A percentile compares a stretch with the other conserved stretches of the same genome.
These are phyloP conservation scores for Myopa testacea DNA, from an alignment of 2,888 invertebrate species.

Conservation along the genomic window DNA sequence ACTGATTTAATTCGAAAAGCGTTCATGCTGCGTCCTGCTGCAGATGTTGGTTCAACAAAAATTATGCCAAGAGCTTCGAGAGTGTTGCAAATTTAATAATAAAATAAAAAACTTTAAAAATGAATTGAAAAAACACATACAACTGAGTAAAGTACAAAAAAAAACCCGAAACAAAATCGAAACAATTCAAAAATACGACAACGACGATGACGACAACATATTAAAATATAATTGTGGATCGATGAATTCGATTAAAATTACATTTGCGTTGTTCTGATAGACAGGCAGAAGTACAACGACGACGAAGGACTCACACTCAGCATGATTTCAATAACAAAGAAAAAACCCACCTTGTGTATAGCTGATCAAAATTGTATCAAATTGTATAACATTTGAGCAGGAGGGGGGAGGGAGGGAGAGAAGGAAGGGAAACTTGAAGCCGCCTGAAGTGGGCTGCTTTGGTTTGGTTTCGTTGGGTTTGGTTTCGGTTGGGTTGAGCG, in stretches of 20 bases:
- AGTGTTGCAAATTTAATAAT: conserved; percentile 26
- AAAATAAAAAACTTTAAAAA: not conserved
- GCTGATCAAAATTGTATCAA: conserved; percentile 42
- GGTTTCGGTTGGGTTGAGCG: conserved; percentile 32
- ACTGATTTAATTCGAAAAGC: conserved; percentile 22
- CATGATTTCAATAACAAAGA: conserved; percentile 52
- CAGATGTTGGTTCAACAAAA: conserved; percentile 38
- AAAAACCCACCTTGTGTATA: conserved; percentile 34
- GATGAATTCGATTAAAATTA: conserved; percentile 43
- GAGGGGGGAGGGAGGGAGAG: not conserved
- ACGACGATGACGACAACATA: not conserved
- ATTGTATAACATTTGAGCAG: not conserved
- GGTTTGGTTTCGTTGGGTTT: conserved; percentile 13
- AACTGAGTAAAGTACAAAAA: not conserved
- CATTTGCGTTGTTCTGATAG: conserved; percentile 31
- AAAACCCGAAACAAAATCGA: conserved; percentile 17
- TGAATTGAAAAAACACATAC: too few species aligned
- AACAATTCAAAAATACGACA: conserved; percentile 28
- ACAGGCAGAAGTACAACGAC: conserved; percentile 7
- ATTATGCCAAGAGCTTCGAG: conserved; percentile 32
- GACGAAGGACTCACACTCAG: conserved; percentile 52
- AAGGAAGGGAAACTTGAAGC: not conserved
- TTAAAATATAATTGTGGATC: conserved; percentile 31
- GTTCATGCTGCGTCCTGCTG: conserved; percentile 26
- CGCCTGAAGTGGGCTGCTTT: not conserved